phyloP scores from a whole-genome alignment of 2,888 invertebrate species.

The Anaspis maculata region DNA sequence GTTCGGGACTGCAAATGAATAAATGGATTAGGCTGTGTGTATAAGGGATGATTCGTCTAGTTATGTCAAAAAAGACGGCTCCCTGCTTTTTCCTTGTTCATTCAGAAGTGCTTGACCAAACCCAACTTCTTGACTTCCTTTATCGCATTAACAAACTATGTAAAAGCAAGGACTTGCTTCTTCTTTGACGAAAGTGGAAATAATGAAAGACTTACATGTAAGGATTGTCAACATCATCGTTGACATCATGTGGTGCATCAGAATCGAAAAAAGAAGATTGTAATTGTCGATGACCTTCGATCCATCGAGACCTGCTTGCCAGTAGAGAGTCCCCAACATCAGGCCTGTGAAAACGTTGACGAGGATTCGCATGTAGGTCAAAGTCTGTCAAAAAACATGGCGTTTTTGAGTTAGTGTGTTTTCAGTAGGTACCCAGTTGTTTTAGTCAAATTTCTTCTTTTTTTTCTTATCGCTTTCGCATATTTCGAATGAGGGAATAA shows the following conservation, averaged over 20 bases:
- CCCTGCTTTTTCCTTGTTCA: no score
- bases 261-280: conserved; percentile 80
- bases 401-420: not conserved
- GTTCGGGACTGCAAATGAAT: conserved; percentile 64
- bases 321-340: conserved; percentile 69
- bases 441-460: no score
- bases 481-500: no score
- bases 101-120: no score
- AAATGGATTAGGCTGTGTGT: no score
- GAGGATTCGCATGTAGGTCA: conserved; percentile 66
- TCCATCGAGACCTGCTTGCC: conserved; percentile 66
- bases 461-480: no score
- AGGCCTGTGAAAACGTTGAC: conserved; percentile 69
- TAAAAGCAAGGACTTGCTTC: not conserved
- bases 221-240: conserved; percentile 85
- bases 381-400: conserved; percentile 46
- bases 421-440: no score
- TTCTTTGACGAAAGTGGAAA: not conserved
- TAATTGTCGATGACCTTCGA: conserved; percentile 74
- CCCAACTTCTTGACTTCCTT: not conserved
- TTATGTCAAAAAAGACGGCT: no score
- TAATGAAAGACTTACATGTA: conserved; percentile 68
- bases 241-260: conserved; percentile 89
- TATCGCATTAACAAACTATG: not conserved
- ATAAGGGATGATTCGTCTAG: no score